Conservation (phyloP, 2,797 vertebrate species). For the Cynodonichthys magdalenae region DNA sequence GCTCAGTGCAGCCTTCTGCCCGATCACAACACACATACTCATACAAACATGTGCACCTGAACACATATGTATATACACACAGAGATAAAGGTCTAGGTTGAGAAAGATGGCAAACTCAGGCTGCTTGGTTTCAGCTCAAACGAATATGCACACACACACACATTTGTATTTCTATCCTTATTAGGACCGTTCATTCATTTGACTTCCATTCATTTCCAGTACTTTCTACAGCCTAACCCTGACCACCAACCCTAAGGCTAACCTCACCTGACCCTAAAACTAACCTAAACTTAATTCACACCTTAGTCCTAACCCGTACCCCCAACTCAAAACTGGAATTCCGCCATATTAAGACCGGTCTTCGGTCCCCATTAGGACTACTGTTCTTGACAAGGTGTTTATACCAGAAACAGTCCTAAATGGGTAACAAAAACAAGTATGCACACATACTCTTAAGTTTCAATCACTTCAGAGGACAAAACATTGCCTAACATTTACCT, state of each 20-base stretch:
- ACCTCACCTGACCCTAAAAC: too few relatives aligned
- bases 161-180: slow-evolving; percentile 2
- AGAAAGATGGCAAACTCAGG: slow-evolving; percentile 51
- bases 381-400: neutral
- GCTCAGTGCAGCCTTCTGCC: slow-evolving; percentile 80
- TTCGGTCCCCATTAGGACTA: too few relatives aligned
- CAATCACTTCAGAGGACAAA: neutral
- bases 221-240: too few relatives aligned
- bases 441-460: slow-evolving; percentile 2
- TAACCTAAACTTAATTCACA: too few relatives aligned
- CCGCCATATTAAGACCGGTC: too few relatives aligned
- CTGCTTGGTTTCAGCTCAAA: slow-evolving; percentile 34
- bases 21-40: slow-evolving; percentile 49
- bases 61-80: slow-evolving; percentile 21
- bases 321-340: too few relatives aligned
- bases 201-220: too few relatives aligned
- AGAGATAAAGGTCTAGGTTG: slow-evolving; percentile 29
- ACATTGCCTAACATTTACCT: slow-evolving; percentile 2
- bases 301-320: too few relatives aligned
- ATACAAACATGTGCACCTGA: slow-evolving; percentile 22
- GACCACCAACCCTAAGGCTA: too few relatives aligned
- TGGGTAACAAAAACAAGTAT: neutral
- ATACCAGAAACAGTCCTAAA: too few relatives aligned
- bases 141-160: slow-evolving; percentile 3
- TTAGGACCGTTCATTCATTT: slow-evolving; percentile 4